These are phyloP conservation scores for Camponotus floridanus DNA, from an alignment of 1,140 invertebrate genomes.

Conservation along the genomic window DNA sequence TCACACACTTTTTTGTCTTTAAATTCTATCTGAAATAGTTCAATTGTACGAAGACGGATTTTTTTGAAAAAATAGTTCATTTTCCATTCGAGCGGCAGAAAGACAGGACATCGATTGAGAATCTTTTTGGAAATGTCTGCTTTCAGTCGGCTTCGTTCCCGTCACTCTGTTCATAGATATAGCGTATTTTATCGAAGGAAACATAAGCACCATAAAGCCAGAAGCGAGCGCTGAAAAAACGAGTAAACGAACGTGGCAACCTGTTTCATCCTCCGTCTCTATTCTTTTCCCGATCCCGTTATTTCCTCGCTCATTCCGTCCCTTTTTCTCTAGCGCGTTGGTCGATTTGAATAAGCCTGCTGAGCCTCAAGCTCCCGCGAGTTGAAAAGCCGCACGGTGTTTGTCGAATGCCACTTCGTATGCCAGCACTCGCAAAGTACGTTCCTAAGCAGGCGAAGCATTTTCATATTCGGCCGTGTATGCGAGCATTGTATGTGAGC, in stretches of 20 bases:
- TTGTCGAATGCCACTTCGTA: slow-evolving; percentile 80
- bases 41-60: neutral
- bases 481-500: slow-evolving; percentile 47
- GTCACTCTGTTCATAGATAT: neutral
- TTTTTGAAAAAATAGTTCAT: slow-evolving; percentile 21
- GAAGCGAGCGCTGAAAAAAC: slow-evolving; percentile 34
- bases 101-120: slow-evolving; percentile 1
- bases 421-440: slow-evolving; percentile 71
- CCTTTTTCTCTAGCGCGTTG: slow-evolving; percentile 21
- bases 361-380: slow-evolving; percentile 66
- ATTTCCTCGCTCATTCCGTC: neutral
- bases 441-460: slow-evolving; percentile 70
- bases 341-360: slow-evolving; percentile 80
- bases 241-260: slow-evolving; percentile 59
- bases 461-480: slow-evolving; percentile 64
- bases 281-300: neutral
- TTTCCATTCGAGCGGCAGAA: slow-evolving; percentile 22
- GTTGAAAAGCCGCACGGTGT: slow-evolving; percentile 78
- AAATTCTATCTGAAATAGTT: neutral
- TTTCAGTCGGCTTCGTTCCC: neutral
- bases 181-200: slow-evolving; percentile 24
- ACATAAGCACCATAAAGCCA: slow-evolving; percentile 37
- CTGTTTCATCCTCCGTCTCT: slow-evolving; percentile 32
- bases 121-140: no score
- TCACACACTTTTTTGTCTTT: no score